Base-by-base conservation (phyloP, 2,888 invertebrate species). In the Pristionchus arcanus region DNA sequence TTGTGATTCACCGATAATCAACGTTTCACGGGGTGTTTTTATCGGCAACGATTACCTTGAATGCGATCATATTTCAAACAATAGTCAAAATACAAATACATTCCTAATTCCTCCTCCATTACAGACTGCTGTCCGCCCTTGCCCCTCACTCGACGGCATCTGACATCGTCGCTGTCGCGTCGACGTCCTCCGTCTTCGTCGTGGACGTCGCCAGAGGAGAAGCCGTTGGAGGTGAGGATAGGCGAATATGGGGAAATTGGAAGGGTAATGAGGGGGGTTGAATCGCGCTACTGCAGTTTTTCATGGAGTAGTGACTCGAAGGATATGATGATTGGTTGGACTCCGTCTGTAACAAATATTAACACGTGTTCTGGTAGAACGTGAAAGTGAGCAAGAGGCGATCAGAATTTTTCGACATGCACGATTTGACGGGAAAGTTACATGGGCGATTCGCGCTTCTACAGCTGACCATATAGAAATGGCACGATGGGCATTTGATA, bases 201-300 rank as follows among this genome's bases (percentile, higher is more conserved):
- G 98, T 97, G 97, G 98, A 98, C 95, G 96, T 98, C 92, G 97
- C 97, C 16, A 96, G 97, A 89, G 97, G 97, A 95, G 97, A 97
- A 94, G 97, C 97, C 95, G 92, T 95, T 49, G 91, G 91, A 83
- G 91, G 92, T 93, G 90, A 31, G 91, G n/a, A 19, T 49, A 2
- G 71, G 1, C 0, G 71, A 71, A 15, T 71, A n/a, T n/a, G n/a
- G n/a, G 21, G 31, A 4, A 34, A 34, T 71, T 34, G 34, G 34
- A 71, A 0, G 42, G 9, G 42, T 9, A 19, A 19, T 55, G 87
- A 87, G 37, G n/a, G 86, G 13, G 28, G 42, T 42, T 9, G 42
- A 42, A 5, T 42, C 42, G 42, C 42, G 42, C 42, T 42, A 5
- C 42, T 42, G 42, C 42, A 42, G 42, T 42, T 42, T 42, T 5